Conservation (phyloP, 1,140 invertebrate genomes). For the Luehdorfia chinensis region DNA sequence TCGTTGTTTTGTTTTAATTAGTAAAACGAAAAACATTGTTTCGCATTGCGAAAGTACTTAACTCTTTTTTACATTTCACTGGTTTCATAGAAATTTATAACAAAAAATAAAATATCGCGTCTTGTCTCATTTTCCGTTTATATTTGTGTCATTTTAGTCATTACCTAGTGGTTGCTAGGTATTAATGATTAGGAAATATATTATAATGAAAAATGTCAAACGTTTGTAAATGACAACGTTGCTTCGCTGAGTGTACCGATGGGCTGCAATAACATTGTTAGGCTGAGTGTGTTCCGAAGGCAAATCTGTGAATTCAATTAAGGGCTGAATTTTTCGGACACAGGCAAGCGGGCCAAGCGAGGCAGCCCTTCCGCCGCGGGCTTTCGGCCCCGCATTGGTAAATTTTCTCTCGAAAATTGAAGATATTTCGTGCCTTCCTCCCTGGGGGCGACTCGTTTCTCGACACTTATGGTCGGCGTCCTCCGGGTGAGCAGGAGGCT, state of each 20-base stretch:
- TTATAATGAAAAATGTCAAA: too few relatives aligned
- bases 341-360: slow-evolving; percentile 49
- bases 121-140: too few relatives aligned
- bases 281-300: slow-evolving; percentile 55
- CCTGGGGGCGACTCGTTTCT: slow-evolving; percentile 70
- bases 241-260: too few relatives aligned
- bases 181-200: too few relatives aligned
- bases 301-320: slow-evolving; percentile 75
- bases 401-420: slow-evolving; percentile 76
- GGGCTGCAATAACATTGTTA: too few relatives aligned
- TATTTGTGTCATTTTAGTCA: too few relatives aligned
- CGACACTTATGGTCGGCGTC: slow-evolving; percentile 74
- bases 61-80: slow-evolving; percentile 11
- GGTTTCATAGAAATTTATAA: too few relatives aligned
- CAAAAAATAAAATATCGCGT: too few relatives aligned
- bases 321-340: slow-evolving; percentile 70
- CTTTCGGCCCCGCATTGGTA: slow-evolving; percentile 69
- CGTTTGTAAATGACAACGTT: too few relatives aligned
- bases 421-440: slow-evolving; percentile 71
- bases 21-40: slow-evolving; percentile 7
- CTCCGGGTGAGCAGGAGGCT: slow-evolving; percentile 70
- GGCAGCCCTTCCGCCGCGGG: slow-evolving; percentile 63
- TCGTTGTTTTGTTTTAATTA: slow-evolving; percentile 16
- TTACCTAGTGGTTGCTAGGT: too few relatives aligned
- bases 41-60: slow-evolving; percentile 10